These are phyloP conservation scores for Karalla daura DNA, from an alignment of 2,797 vertebrate species.

Conservation along the genomic window DNA sequence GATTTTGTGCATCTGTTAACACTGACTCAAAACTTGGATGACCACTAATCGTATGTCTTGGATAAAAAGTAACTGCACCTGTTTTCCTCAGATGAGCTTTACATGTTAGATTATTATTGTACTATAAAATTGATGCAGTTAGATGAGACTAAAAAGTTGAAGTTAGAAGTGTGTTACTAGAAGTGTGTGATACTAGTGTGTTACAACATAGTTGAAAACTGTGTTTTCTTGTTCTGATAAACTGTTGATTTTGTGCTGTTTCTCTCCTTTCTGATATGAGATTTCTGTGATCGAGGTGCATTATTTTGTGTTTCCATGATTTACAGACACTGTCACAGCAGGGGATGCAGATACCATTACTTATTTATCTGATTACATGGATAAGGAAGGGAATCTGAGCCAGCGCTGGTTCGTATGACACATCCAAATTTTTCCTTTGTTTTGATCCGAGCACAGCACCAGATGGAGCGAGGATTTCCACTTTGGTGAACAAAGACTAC, in stretches of 20 bases:
- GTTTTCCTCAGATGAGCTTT: not conserved
- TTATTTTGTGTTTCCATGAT: too few species aligned
- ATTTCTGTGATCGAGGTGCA: too few species aligned
- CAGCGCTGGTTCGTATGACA: not conserved
- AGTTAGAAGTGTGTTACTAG: not conserved
- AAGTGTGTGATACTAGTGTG: not conserved
- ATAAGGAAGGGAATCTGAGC: not conserved
- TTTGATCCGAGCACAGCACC: constrained; percentile 16
- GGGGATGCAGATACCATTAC: not conserved
- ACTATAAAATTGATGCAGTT: not conserved
- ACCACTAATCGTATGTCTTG: too few species aligned
- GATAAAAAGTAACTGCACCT: not conserved
- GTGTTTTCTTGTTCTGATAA: not conserved
- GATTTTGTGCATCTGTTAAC: not conserved
- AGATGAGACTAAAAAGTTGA: not conserved
- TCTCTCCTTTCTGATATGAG: not conserved
- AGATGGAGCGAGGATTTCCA: constrained; percentile 24
- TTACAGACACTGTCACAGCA: not conserved
- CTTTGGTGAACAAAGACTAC: constrained; percentile 9
- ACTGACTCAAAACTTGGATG: not conserved
- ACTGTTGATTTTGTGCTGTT: not conserved
- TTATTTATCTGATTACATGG: constrained; percentile 3
- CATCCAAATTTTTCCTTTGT: constrained; percentile 4
- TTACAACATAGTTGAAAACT: too few species aligned
- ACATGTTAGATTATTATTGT: not conserved